phyloP scores from a whole-genome alignment of 1,140 invertebrate species.

The Ceratina australensis region DNA sequence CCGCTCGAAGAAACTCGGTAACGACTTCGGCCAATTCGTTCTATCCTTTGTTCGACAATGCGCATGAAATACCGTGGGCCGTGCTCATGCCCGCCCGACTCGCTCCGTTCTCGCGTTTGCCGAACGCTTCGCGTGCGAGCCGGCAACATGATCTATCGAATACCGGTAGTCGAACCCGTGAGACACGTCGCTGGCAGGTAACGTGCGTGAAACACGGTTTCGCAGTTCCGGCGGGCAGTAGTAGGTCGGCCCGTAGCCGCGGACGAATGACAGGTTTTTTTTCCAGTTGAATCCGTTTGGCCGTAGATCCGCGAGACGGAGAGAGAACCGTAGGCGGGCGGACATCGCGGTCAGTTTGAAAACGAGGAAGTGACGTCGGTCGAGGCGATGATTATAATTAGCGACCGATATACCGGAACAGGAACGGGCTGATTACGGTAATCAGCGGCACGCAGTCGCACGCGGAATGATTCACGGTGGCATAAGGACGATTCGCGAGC shows the following conservation, averaged over 20 bases:
- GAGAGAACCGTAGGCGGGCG: neutral
- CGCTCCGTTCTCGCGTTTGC: no score
- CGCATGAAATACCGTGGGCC: conserved; percentile 21
- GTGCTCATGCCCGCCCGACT: neutral
- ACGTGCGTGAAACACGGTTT: no score
- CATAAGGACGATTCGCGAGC: conserved; percentile 40
- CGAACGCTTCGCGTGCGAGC: no score
- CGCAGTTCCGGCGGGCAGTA: neutral
- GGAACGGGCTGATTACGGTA: conserved; percentile 65
- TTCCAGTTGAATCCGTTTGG: conserved; percentile 43
- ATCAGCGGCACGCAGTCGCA: conserved; percentile 65
- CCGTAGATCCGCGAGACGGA: conserved; percentile 45
- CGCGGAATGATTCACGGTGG: conserved; percentile 64
- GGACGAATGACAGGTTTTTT: conserved; percentile 45
- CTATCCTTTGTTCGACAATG: conserved; percentile 7
- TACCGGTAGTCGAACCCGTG: no score
- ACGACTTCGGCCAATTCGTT: conserved; percentile 11
- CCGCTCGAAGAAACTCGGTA: neutral
- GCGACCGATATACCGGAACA: conserved; percentile 65
- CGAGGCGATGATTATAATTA: conserved; percentile 67
- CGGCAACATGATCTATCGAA: no score
- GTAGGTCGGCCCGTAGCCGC: neutral
- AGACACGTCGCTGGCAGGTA: no score
- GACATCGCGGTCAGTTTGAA: conserved; percentile 30
- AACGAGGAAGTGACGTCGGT: conserved; percentile 60